Conservation (phyloP, 2,797 vertebrate species). For the Parauchenoglanis punctatus region DNA sequence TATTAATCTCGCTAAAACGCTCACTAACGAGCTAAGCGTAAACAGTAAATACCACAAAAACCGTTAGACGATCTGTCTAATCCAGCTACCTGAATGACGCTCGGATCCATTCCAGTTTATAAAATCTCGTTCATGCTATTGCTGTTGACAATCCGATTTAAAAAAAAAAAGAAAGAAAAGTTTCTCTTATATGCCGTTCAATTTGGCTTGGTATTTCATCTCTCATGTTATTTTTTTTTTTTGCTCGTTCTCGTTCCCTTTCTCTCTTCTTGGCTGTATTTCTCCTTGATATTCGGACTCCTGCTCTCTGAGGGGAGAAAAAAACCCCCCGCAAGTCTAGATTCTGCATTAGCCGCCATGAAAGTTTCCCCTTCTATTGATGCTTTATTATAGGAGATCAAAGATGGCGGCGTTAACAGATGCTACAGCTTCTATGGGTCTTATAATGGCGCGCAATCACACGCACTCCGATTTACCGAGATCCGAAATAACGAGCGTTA, state of each 20-base stretch:
- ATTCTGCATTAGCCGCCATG: constrained; percentile 1
- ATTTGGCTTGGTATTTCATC: neutral
- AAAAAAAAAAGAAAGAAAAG: neutral
- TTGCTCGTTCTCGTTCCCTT: neutral
- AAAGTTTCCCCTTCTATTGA: neutral
- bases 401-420: neutral
- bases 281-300: constrained; percentile 22
- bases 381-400: neutral
- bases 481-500: neutral
- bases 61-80: neutral
- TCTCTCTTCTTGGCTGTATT: constrained; percentile 4
- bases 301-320: neutral
- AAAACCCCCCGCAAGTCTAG: neutral
- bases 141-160: neutral
- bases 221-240: neutral
- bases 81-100: neutral
- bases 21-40: neutral
- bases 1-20: neutral
- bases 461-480: neutral
- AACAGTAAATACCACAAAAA: neutral
- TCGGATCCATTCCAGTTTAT: too few species aligned
- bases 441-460: neutral
- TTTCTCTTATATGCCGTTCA: neutral
- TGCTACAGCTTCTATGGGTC: neutral
- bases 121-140: neutral